Base-by-base conservation (phyloP, 2,113 vertebrate genomes). In the Thunnus thynnus region DNA sequence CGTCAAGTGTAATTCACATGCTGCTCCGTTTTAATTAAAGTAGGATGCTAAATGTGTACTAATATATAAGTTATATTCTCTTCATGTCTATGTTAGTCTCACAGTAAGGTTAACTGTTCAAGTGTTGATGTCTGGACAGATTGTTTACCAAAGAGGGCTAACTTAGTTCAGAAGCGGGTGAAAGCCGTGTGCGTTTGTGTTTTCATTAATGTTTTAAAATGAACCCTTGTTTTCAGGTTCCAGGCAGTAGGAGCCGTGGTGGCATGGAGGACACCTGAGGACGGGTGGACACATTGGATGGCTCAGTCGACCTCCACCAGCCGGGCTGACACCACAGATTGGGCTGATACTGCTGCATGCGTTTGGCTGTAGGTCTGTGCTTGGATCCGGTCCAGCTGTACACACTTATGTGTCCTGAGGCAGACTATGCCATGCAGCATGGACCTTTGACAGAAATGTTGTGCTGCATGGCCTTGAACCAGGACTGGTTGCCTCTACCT, bases 231-330 rank as follows among this genome's bases (percentile, higher is more conserved):
- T 84, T 78, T 32, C 74, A 92, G 92, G 72, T 27, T 58, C 57
- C 50, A 30, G 66, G 61, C 72, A 63, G 20, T 72, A 58, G 22
- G 56, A 78, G 44, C 55, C 11, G 13, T 27, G 67, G 73, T 71
- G 83, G 86, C 77, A 92, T 90, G 87, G 92, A 85, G 86, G 86
- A 90, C 77, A 90, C 84, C 81, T 92, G 89, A 91, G 66, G 68
- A 76, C 69, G 13, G 61, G 20, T 77, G 32, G 69, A 84, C 61
- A 77, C 72, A 72, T 72, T 54, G 79, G 88, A 87, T 54, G 87
- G 76, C 77, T 79, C 66, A 58, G 76, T 85, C 61, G 54, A 75
- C 63, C 82, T 81, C 74, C 69, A 58, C 83, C 74, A 90, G 77
- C 72, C 64, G 2, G 62, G 63, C 72, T 87, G 68, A 88, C 48